Base-by-base conservation (phyloP, 2,888 invertebrate genomes). In the Phengaris arion region DNA sequence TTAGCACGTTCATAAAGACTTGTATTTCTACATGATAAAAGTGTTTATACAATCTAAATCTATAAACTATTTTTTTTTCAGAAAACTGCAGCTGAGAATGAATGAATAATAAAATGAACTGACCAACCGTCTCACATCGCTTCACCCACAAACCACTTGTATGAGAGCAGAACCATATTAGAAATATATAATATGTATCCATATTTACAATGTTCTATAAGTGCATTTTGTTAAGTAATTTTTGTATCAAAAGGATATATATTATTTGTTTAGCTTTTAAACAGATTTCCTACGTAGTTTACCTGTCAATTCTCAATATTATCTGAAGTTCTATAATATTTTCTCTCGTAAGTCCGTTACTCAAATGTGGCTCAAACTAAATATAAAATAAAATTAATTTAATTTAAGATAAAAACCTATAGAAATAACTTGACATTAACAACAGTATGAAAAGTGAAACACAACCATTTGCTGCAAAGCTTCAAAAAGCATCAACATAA, bases 31-130 rank as follows among this genome's bases (percentile, higher is more conserved):
- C 35, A 35, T 35, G 1, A 35, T 35, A 35, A 35, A 35, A 35
- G 35, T 35, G 35, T 35, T 35, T 35, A 35, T 35, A 35, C 2
- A 35, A 35, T 35, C 3, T 35, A 35, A 35, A 35, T 35, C 3
- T 35, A 35, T 5, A 55, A 55, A 55, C 6, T 48, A 74, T 79
- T 80, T 77, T 79, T 77, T 55, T 92, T 91, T 68, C 92, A 92
- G 92, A 91, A 85, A 84, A 86, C 87, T 78, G 83, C 89, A 10
- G 22, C 72, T 7, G 54, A 52, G 13, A 72, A 72, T 35, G 52
- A 70, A 72, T 72, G 70, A 22, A 77, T 78, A n/a, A 77, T 77
- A 51, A 76, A 80, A 68, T 76, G 74, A 78, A 69, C 77, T 51
- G 55, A 6, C 73, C 45, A 74, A 77, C 55, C 74, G 77, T 80